Evolutionary conservation across 2,113 vertebrate species (phyloP).

Genomic region (Myotis brandtii): DNA sequence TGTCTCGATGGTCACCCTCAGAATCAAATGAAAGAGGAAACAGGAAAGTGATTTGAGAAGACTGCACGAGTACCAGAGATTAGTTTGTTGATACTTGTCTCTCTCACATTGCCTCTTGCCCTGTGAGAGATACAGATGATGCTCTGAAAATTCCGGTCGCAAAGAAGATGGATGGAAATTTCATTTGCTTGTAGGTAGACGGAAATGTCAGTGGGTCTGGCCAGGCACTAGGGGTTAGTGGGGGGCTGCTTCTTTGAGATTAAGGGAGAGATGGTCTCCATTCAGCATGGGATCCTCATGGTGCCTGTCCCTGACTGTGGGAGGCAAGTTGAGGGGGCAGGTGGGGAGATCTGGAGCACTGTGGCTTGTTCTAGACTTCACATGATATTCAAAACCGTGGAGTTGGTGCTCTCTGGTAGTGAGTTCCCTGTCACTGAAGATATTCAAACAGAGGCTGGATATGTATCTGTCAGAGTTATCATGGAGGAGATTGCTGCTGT

Average conservation of each 20-base stretch:
- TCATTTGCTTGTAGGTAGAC: neutral
- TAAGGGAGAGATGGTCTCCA: neutral
- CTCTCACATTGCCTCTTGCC: neutral
- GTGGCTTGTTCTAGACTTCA: neutral
- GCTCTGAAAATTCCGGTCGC: neutral
- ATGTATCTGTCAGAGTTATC: neutral
- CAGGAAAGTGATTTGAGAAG: neutral
- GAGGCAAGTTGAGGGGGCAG: neutral
- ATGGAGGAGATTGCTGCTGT: neutral
- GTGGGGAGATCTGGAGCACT: neutral
- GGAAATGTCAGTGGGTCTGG: neutral
- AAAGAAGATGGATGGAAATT: neutral
- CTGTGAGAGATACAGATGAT: neutral
- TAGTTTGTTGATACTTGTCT: neutral
- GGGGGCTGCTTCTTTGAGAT: neutral
- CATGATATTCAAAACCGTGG: neutral
- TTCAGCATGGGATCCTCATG: neutral
- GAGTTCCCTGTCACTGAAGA: neutral
- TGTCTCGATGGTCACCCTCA: neutral
- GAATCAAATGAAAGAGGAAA: slow-evolving; percentile 25
- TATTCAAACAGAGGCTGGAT: neutral
- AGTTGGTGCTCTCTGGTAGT: neutral
- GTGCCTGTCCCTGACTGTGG: neutral
- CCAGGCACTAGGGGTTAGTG: neutral
- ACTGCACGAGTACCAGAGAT: neutral